Conservation (phyloP, 1,140 invertebrate species). For the Aphelenchoides fujianensis region DNA sequence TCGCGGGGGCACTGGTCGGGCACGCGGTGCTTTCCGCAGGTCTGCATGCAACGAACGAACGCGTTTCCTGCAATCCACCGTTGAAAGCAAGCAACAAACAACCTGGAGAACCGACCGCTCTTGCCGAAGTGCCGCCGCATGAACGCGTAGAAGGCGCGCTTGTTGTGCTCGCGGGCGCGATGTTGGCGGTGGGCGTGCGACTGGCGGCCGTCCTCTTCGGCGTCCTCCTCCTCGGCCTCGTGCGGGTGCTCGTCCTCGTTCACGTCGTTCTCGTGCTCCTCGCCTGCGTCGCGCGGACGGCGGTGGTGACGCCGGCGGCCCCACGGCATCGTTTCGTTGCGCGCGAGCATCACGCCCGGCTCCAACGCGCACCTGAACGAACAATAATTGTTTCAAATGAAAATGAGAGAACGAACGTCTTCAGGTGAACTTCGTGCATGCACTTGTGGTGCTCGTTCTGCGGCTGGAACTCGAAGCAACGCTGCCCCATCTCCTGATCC, state of each 20-base stretch:
- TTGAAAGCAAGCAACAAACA: no score
- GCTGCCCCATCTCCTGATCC: not conserved
- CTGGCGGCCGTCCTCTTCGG: not conserved
- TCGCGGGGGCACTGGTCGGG: constrained; percentile 6
- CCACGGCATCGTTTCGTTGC: not conserved
- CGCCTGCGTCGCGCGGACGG: not conserved
- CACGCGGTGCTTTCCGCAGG: not conserved
- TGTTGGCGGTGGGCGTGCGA: not conserved
- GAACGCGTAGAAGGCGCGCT: constrained; percentile 9
- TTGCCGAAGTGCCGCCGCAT: constrained; percentile 3
- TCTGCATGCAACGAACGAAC: not conserved
- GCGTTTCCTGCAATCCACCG: not conserved
- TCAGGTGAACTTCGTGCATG: not conserved
- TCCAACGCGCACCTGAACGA: constrained; percentile 4
- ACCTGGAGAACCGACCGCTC: not conserved
- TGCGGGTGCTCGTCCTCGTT: not conserved
- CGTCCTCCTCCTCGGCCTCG: not conserved
- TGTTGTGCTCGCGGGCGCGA: constrained; percentile 9
- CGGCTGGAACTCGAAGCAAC: not conserved
- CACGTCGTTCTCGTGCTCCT: not conserved
- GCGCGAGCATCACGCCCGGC: not conserved
- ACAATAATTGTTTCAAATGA: not conserved
- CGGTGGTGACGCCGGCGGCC: not conserved
- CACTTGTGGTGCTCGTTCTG: constrained; percentile 7
- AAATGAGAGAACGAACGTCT: not conserved